Evolutionary conservation across 2,888 invertebrate genomes (phyloP).

Genomic region (Erynnis tages): DNA sequence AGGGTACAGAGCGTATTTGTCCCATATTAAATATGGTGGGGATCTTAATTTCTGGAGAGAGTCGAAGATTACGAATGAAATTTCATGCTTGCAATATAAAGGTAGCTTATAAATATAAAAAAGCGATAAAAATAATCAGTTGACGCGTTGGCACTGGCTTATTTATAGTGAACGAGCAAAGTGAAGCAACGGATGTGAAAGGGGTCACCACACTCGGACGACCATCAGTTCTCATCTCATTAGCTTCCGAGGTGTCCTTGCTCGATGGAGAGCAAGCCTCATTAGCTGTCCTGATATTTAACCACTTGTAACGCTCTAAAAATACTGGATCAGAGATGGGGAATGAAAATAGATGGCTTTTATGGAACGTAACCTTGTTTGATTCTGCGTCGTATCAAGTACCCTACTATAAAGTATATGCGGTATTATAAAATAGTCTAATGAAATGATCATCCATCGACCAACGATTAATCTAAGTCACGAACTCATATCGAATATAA

Average conservation of each 20-base stretch:
- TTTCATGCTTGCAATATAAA: no score
- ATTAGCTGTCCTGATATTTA: slow-evolving; percentile 48
- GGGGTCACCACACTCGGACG: slow-evolving; percentile 70
- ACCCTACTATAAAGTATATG: slow-evolving; percentile 1
- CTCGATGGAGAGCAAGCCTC: slow-evolving; percentile 62
- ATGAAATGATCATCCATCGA: neutral
- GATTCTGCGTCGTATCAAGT: slow-evolving; percentile 1
- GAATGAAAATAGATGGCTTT: slow-evolving; percentile 3
- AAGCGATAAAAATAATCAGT: no score
- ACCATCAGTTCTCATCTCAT: slow-evolving; percentile 75
- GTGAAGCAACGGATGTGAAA: slow-evolving; percentile 62
- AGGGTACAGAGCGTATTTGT: no score
- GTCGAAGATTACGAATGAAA: no score
- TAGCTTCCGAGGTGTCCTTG: slow-evolving; percentile 52
- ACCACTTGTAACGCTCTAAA: slow-evolving; percentile 36
- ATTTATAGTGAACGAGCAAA: slow-evolving; percentile 61
- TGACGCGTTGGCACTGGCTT: no score
- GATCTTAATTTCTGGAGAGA: no score
- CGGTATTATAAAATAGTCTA: neutral
- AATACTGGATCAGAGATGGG: neutral
- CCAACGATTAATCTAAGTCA: no score
- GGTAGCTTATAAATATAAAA: slow-evolving; percentile 1
- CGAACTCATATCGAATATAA: no score
- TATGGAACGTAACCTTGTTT: slow-evolving; percentile 17
- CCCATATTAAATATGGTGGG: no score